Percentiles rank a stretch among this genome's conserved stretches.
phyloP scores from a whole-genome alignment of 2,797 vertebrate species.

The Lutjanus argentimaculatus region DNA sequence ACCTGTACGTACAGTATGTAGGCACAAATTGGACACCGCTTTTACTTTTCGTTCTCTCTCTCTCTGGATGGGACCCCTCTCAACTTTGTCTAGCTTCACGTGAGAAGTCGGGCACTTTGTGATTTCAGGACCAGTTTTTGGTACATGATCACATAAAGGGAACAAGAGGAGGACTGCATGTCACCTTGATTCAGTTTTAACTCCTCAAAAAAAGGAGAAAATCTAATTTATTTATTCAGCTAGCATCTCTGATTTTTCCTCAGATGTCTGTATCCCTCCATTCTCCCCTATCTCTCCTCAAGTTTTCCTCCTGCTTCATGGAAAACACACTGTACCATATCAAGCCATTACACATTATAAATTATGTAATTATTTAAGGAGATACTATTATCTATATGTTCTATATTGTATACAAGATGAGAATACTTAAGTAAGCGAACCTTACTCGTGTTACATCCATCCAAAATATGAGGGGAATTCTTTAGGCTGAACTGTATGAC shows the following conservation, averaged over 20 bases:
- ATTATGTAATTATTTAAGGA: slow-evolving; percentile 83
- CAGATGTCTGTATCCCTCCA: slow-evolving; percentile 45
- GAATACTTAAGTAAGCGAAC: slow-evolving; percentile 58
- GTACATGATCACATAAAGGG: slow-evolving; percentile 65
- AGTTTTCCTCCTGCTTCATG: slow-evolving; percentile 39
- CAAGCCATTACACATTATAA: slow-evolving; percentile 67
- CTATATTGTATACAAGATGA: slow-evolving; percentile 81
- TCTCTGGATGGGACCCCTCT: slow-evolving; percentile 69
- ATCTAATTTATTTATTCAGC: slow-evolving; percentile 66
- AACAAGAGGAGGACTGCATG: slow-evolving; percentile 79
- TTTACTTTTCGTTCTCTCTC: slow-evolving; percentile 37
- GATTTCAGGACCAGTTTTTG: slow-evolving; percentile 72
- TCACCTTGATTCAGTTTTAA: slow-evolving; percentile 75
- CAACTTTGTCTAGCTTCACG: slow-evolving; percentile 55
- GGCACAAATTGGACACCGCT: slow-evolving; percentile 77
- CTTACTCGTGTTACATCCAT: slow-evolving; percentile 56
- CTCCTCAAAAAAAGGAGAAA: slow-evolving; percentile 40
- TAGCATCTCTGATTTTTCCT: slow-evolving; percentile 54
- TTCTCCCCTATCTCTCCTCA: slow-evolving; percentile 30
- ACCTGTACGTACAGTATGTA: slow-evolving; percentile 76
- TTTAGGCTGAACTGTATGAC: slow-evolving; percentile 59
- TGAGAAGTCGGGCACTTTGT: slow-evolving; percentile 58
- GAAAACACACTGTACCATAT: slow-evolving; percentile 73
- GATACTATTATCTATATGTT: slow-evolving; percentile 77
- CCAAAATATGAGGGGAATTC: slow-evolving; percentile 43